A percentile compares a stretch with the other conserved stretches of the same genome.
Conservation (phyloP, 2,113 vertebrate species). For the Panthera uncia region DNA sequence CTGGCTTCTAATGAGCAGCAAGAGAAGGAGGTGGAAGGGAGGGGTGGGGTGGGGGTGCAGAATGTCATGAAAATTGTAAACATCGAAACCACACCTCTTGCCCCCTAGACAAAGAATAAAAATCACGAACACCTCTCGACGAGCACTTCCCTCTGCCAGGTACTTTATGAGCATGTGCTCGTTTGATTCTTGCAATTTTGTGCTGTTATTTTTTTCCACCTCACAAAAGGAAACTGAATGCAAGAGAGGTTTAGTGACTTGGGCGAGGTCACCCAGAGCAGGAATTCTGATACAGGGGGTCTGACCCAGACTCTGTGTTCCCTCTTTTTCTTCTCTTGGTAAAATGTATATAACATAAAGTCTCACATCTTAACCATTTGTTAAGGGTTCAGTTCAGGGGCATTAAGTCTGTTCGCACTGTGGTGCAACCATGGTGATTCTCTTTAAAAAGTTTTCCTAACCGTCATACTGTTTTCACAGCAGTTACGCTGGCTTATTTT, state of each 20-base stretch:
- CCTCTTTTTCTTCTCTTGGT: not conserved
- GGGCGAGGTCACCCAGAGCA: not conserved
- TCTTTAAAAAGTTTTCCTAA: not conserved
- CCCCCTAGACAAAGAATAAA: not conserved
- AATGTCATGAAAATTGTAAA: not conserved
- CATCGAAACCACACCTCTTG: not conserved
- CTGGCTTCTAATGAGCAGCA: not conserved
- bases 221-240: not conserved
- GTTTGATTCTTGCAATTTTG: not conserved
- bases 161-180: not conserved
- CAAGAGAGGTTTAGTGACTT: not conserved
- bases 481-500: not conserved
- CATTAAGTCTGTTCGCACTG: not conserved
- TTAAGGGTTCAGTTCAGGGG: not conserved
- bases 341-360: not conserved
- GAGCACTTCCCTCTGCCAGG: not conserved
- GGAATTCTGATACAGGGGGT: not conserved
- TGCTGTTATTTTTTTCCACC: not conserved
- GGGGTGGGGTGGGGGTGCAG: not conserved
- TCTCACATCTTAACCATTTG: not conserved
- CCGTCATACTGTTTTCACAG: not conserved
- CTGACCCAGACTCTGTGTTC: not conserved
- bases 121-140: not conserved
- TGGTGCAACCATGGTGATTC: not conserved
- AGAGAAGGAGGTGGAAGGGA: constrained; percentile 54